Evolutionary conservation across 2,113 vertebrate genomes (phyloP), one percentile per base, ranked within the genome.

Genomic region (Crotalus tigris): DNA sequence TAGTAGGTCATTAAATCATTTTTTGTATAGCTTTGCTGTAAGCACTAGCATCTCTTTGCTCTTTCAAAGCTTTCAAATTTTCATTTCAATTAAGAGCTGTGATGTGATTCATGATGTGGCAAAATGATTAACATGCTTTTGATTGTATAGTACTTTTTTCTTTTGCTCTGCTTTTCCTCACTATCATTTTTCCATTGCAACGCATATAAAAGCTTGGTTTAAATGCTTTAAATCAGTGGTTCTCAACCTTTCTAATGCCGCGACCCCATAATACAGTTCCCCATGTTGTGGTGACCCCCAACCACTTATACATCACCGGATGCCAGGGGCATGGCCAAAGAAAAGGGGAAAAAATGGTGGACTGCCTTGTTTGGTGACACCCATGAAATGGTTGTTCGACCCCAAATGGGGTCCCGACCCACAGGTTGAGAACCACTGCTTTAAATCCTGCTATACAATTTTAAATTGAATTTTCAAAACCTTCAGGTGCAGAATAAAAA

Each of bases 1-100:
- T 93, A 92, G 92, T 97, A 97, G 96, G 95, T 97, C 96, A 97
- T 98, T 98, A 97, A 98, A 97, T 97, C 96, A 96, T 93, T 95
- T 91, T 94, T 96, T 96, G 94, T 96, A 96, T 94, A 96, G 97
- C 91, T 97, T 97, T 97, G 96, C 97, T 97, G 95, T 95, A 96
- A 97, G 96, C 95, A 95, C 96, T 97, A 96, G 96, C 95, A 97
- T 94, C 96, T 97, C 53, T 96, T 93, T 97, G 96, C 96, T 93
- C 95, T 96, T 92, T 92, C 17, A 95, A 95, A 86, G 96, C 97
- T 96, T 94, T 94, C 75, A 94, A 95, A 95, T 97, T 96, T 96
- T 97, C 96, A 93, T 97, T 97, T 97, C 97, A 98, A 97, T 98
- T 98, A 98, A 81, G 95, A 96, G 93, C 58, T 44, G 90, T 39